Conservation (phyloP, 2,113 vertebrate species). For the Naja naja region DNA sequence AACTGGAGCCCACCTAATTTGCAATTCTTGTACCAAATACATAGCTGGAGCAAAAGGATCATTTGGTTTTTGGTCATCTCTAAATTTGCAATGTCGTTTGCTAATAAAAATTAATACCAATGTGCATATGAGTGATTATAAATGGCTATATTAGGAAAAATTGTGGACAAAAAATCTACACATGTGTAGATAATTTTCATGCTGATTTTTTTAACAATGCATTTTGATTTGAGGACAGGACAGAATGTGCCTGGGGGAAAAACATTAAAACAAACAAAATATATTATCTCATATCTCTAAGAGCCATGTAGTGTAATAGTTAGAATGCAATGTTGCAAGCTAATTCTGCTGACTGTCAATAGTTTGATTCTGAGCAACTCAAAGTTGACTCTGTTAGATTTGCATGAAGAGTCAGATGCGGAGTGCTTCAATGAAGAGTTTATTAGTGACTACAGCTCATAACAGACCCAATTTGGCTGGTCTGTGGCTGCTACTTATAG, state of each 20-base stretch:
- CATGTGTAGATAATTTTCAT: background rate
- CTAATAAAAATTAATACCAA: background rate
- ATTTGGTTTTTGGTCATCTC: background rate
- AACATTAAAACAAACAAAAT: background rate
- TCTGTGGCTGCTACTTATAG: too few relatives aligned
- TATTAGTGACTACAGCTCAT: too few relatives aligned
- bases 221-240: background rate
- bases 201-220: background rate
- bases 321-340: too few relatives aligned
- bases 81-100: background rate
- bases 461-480: too few relatives aligned
- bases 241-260: background rate
- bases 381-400: too few relatives aligned
- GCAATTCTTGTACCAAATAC: background rate
- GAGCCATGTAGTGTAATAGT: too few relatives aligned
- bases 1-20: background rate
- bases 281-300: background rate
- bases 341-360: too few relatives aligned
- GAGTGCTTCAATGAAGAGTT: too few relatives aligned
- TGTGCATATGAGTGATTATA: background rate
- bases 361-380: too few relatives aligned
- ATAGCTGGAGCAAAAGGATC: background rate
- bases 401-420: too few relatives aligned
- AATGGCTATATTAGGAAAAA: background rate
- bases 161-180: background rate